Evolutionary conservation across 30 jellyfish, hydroid and myxozoan species (phyloP).

Genomic region (Clytia hemisphaerica): DNA sequence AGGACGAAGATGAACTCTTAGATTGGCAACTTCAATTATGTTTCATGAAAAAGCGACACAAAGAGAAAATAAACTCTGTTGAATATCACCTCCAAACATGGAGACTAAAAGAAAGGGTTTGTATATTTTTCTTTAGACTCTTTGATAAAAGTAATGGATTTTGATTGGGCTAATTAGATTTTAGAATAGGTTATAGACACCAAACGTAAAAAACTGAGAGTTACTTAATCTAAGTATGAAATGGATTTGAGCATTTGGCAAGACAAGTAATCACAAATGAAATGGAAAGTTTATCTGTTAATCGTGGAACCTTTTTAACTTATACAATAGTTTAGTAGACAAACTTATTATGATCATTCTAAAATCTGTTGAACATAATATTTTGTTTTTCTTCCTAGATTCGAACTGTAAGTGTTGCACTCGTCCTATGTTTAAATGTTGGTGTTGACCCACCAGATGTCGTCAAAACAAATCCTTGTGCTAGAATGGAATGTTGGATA

Average conservation of each 20-base stretch:
- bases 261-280: no score
- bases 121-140: not conserved
- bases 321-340: no score
- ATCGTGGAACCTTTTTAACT: no score
- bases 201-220: no score
- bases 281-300: no score
- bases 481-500: conserved; percentile 95
- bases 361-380: not conserved
- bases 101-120: conserved; percentile 92
- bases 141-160: no score
- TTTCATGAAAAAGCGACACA: conserved; percentile 92
- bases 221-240: no score
- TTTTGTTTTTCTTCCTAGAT: conserved; percentile 42
- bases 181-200: no score
- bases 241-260: no score
- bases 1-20: conserved; percentile 79
- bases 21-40: conserved; percentile 93
- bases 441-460: conserved; percentile 98
- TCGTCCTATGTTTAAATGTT: conserved; percentile 78
- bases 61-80: conserved; percentile 73
- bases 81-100: conserved; percentile 65
- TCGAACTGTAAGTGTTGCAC: conserved; percentile 90
- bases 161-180: no score
- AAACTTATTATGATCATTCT: not conserved
- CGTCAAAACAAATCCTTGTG: conserved; percentile 90